phyloP scores from a whole-genome alignment of 53 echinoderm and acorn worm species.

The Pentamera pediparva region DNA sequence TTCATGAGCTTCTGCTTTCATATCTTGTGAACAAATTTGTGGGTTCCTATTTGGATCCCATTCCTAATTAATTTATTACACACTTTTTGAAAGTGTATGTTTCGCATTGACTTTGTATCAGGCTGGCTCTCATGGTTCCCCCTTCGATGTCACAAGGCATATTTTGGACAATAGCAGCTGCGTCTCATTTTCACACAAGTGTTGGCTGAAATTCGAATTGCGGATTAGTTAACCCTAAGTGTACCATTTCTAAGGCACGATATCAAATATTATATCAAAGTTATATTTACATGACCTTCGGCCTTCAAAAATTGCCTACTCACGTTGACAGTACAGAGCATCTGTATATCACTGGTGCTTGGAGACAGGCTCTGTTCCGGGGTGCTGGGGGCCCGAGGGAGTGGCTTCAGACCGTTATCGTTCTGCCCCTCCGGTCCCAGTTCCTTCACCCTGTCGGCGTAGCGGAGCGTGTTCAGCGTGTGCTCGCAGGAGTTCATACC shows the following conservation, averaged over 20 bases:
- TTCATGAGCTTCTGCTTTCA: neutral
- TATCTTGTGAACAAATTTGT: too few species aligned
- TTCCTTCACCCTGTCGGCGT: constrained; percentile 99
- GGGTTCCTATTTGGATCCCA: too few species aligned
- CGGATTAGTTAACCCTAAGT: neutral
- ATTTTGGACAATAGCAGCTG: too few species aligned
- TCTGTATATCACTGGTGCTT: constrained; percentile 86
- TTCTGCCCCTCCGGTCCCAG: constrained; percentile 60
- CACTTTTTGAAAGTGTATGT: too few species aligned
- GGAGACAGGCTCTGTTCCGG: constrained; percentile 87
- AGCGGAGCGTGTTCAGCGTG: constrained; percentile 92
- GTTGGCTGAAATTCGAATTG: neutral
- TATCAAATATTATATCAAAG: too few species aligned
- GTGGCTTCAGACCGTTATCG: constrained; percentile 33
- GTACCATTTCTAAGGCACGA: too few species aligned
- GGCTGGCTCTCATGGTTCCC: too few species aligned
- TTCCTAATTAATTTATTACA: too few species aligned
- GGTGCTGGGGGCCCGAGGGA: constrained; percentile 52
- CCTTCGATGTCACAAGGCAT: too few species aligned
- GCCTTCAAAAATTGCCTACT: constrained; percentile 14
- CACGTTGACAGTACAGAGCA: constrained; percentile 84
- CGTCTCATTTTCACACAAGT: too few species aligned
- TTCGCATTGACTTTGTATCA: too few species aligned
- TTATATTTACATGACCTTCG: too few species aligned
- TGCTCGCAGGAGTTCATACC: constrained; percentile 99